These are phyloP conservation scores for Callaeas wilsoni DNA, from an alignment of 2,113 vertebrate genomes.

Conservation along the genomic window DNA sequence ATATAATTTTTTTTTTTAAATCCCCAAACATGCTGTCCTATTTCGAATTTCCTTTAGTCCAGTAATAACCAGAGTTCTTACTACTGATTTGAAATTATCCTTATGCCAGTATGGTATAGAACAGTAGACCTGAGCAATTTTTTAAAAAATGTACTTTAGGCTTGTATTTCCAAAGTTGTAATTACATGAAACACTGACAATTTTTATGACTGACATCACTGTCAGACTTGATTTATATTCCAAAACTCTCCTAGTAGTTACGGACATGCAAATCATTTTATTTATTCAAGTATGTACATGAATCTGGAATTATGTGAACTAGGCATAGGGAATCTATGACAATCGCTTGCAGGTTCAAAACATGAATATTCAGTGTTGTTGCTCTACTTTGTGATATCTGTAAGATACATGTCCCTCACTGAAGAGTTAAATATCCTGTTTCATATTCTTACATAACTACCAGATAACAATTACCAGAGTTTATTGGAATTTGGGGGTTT, in stretches of 20 bases:
- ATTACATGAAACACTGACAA: not conserved
- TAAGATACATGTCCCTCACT: not conserved
- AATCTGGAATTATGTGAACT: not conserved
- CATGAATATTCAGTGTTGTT: not conserved
- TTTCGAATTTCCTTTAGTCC: not conserved
- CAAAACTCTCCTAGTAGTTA: not conserved
- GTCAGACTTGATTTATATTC: not conserved
- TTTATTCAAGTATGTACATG: not conserved
- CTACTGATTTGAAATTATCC: not conserved
- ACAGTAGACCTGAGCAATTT: not conserved
- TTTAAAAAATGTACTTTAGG: not conserved
- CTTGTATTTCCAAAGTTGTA: not conserved
- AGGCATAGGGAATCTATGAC: not conserved
- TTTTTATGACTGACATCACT: not conserved
- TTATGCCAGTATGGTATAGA: not conserved
- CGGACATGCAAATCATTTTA: not conserved
- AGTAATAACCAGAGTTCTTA: not conserved
- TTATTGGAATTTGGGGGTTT: not conserved
- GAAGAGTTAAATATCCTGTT: not conserved
- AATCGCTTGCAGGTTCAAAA: not conserved
- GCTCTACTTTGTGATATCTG: not conserved
- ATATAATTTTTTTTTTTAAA: no score
- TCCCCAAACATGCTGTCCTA: no score
- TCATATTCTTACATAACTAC: not conserved
- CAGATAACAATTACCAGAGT: not conserved